Conservation (phyloP, 2,113 vertebrate genomes). For the Cheilinus undulatus region DNA sequence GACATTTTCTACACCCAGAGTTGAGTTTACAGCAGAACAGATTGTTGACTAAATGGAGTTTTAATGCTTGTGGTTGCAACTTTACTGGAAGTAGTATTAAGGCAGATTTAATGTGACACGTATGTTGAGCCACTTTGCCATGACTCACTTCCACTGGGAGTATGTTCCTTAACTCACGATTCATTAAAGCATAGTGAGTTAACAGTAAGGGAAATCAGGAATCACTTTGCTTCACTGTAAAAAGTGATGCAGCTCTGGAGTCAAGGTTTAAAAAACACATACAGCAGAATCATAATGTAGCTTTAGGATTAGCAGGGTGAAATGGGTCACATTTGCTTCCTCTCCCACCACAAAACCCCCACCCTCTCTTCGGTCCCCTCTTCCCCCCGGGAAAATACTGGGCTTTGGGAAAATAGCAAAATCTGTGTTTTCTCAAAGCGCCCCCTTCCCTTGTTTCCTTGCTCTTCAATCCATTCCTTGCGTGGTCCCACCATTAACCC, state of each 20-base stretch:
- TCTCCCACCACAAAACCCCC: conserved; percentile 34
- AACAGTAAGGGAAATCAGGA: background rate
- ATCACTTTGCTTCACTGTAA: background rate
- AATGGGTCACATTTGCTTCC: conserved; percentile 57
- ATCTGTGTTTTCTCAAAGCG: conserved; percentile 69
- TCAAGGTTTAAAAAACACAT: conserved; percentile 6
- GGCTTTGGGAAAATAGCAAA: conserved; percentile 71
- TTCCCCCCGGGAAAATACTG: conserved; percentile 53
- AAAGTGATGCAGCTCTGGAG: background rate
- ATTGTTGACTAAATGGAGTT: background rate
- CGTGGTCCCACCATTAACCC: conserved; percentile 35
- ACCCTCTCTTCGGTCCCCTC: conserved; percentile 8
- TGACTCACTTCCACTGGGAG: conserved; percentile 45
- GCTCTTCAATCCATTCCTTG: conserved; percentile 35
- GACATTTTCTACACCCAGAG: conserved; percentile 6
- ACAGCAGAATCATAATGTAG: conserved; percentile 25
- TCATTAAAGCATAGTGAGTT: background rate
- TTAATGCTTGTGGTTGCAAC: too few species aligned
- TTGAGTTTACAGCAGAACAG: background rate
- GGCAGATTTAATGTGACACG: conserved; percentile 18
- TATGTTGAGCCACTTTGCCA: background rate
- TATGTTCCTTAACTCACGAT: conserved; percentile 11
- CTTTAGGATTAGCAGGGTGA: conserved; percentile 42
- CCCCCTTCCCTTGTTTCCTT: conserved; percentile 43
- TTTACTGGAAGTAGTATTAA: conserved; percentile 10